A percentile compares a stretch with the other conserved stretches of the same genome.
Evolutionary conservation across 2,888 invertebrate species (phyloP).

Genomic region (Tipula vernalis): DNA sequence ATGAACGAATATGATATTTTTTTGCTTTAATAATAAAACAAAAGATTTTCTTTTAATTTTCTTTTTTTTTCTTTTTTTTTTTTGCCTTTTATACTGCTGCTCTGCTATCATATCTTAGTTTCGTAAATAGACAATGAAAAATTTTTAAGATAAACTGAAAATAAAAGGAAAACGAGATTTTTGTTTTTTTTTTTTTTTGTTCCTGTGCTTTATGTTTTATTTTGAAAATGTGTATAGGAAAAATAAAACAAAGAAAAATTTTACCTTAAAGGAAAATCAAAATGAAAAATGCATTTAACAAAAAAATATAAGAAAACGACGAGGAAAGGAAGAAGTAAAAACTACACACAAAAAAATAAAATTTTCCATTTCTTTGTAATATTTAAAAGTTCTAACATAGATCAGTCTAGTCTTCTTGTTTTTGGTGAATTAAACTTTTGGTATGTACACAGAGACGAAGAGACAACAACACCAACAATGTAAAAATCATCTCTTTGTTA

Average conservation of each 20-base stretch:
- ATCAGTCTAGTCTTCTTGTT: not conserved
- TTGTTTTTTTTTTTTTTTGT: not conserved
- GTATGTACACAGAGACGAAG: not conserved
- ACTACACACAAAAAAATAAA: not conserved
- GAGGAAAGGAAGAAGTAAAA: not conserved
- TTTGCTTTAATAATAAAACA: not conserved
- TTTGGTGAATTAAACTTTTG: not conserved
- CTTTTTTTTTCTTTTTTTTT: not conserved
- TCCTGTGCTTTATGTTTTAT: not conserved
- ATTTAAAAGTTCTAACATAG: not conserved
- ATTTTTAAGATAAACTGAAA: not conserved
- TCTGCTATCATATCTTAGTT: not conserved
- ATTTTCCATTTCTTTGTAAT: not conserved
- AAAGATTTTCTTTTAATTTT: not conserved
- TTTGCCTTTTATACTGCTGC: not conserved
- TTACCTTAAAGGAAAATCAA: constrained; percentile 1
- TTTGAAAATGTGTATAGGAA: not conserved
- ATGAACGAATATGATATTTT: not conserved
- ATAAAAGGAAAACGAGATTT: not conserved
- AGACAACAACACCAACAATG: not conserved
- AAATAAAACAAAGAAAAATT: not conserved
- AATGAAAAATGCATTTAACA: not conserved
- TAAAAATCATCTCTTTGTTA: not conserved
- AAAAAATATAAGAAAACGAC: not conserved
- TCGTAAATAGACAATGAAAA: not conserved